phyloP scores from a whole-genome alignment of 2,888 invertebrate species.

The Leptothorax acervorum region DNA sequence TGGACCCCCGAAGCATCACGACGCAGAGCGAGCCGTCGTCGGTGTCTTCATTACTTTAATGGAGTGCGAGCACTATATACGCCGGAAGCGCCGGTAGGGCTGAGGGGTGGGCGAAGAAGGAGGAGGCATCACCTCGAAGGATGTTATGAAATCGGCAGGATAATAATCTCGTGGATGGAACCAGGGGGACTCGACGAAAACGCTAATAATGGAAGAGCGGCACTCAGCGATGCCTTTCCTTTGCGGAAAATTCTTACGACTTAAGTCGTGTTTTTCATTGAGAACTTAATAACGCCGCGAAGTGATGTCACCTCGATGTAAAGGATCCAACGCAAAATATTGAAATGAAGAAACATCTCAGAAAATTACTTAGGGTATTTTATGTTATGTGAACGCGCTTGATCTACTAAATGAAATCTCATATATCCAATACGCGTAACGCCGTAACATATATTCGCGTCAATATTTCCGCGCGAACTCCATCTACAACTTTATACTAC shows the following conservation, averaged over 20 bases:
- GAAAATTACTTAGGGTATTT: not conserved
- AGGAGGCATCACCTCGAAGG: constrained; percentile 72
- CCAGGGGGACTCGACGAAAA: constrained; percentile 50
- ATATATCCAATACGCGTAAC: not conserved
- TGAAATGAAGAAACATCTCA: not conserved
- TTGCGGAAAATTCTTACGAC: constrained; percentile 56
- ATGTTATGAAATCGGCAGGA: constrained; percentile 81
- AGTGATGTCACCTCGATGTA: constrained; percentile 14
- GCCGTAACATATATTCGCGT: not conserved
- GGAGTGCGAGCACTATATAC: constrained; percentile 77
- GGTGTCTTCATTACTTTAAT: constrained; percentile 85
- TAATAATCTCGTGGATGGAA: constrained; percentile 73
- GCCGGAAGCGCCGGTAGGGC: constrained; percentile 48
- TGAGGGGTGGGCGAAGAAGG: constrained; percentile 46
- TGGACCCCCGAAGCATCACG: constrained; percentile 75
- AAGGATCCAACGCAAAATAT: not conserved
- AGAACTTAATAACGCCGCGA: constrained; percentile 29
- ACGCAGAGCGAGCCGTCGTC: constrained; percentile 64
- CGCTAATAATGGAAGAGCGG: constrained; percentile 70
- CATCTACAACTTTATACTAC: constrained; percentile 2
- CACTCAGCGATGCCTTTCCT: constrained; percentile 66
- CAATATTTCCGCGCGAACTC: not conserved
- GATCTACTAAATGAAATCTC: not conserved
- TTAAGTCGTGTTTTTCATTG: constrained; percentile 57
- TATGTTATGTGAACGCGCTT: not conserved